phyloP scores from a whole-genome alignment of 2,888 invertebrate genomes.

The Acanthosepion pharaonis region DNA sequence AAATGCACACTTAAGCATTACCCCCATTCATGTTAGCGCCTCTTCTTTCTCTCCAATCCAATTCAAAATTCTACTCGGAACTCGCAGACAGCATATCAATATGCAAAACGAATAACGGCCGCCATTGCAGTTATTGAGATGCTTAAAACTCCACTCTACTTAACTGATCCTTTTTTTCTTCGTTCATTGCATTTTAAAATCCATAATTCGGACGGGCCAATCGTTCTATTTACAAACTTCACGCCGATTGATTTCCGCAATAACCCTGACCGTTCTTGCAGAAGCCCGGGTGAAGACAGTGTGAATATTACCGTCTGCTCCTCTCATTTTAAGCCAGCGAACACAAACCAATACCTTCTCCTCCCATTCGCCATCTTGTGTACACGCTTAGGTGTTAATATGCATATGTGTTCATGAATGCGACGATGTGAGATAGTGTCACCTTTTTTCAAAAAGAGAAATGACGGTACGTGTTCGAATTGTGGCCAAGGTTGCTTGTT shows the following conservation, averaged over 20 bases:
- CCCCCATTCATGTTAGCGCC: background rate
- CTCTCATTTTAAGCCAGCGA: background rate
- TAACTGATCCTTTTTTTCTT: background rate
- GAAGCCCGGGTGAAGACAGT: background rate
- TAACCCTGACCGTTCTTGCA: conserved; percentile 33
- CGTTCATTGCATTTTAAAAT: conserved; percentile 2
- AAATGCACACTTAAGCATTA: background rate
- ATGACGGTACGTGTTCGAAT: too few species aligned
- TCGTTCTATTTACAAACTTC: background rate
- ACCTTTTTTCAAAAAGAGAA: too few species aligned
- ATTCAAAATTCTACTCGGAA: background rate
- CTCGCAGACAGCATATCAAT: background rate
- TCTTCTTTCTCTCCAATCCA: background rate
- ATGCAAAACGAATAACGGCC: background rate
- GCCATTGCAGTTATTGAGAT: background rate
- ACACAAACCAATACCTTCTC: too few species aligned
- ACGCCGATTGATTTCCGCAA: background rate
- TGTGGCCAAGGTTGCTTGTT: too few species aligned
- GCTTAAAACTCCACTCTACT: background rate
- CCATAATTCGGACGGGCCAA: conserved; percentile 16
- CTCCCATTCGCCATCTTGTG: background rate
- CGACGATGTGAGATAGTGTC: background rate
- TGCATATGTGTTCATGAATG: background rate
- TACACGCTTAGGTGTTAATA: background rate
- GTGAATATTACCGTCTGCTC: background rate